phyloP scores from a whole-genome alignment of 2,888 invertebrate genomes.

The Lumbricus terrestris region DNA sequence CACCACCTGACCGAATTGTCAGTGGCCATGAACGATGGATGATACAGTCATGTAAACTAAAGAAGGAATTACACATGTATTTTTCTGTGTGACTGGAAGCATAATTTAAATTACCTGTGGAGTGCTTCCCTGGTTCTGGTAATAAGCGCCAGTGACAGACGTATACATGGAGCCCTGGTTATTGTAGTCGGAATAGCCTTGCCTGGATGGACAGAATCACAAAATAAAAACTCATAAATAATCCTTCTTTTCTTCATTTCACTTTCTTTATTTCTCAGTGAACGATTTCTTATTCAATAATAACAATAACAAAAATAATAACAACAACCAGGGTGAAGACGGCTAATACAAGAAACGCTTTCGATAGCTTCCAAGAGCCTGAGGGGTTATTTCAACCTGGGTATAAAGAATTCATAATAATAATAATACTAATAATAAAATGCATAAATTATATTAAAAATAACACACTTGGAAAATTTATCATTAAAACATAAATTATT shows the following conservation, averaged over 20 bases:
- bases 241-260: too few species aligned
- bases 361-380: too few species aligned
- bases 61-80: too few species aligned
- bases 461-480: not conserved
- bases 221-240: not conserved
- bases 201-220: too few species aligned
- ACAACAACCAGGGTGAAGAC: too few species aligned
- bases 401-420: too few species aligned
- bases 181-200: conserved; percentile 45
- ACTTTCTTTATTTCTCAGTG: not conserved
- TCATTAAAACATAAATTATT: not conserved
- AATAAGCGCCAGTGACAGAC: conserved; percentile 69
- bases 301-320: too few species aligned
- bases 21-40: too few species aligned
- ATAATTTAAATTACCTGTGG: conserved; percentile 24
- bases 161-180: conserved; percentile 63
- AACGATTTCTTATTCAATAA: conserved; percentile 4
- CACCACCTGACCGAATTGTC: too few species aligned
- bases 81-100: not conserved
- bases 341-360: too few species aligned
- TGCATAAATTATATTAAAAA: not conserved
- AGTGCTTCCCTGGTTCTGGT: conserved; percentile 62
- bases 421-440: not conserved
- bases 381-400: too few species aligned
- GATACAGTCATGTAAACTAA: too few species aligned